A percentile compares a stretch with the other conserved stretches of the same genome.
These are phyloP conservation scores for Drosophila equinoxialis DNA, from an alignment of 1,140 invertebrate species.

Conservation along the genomic window DNA sequence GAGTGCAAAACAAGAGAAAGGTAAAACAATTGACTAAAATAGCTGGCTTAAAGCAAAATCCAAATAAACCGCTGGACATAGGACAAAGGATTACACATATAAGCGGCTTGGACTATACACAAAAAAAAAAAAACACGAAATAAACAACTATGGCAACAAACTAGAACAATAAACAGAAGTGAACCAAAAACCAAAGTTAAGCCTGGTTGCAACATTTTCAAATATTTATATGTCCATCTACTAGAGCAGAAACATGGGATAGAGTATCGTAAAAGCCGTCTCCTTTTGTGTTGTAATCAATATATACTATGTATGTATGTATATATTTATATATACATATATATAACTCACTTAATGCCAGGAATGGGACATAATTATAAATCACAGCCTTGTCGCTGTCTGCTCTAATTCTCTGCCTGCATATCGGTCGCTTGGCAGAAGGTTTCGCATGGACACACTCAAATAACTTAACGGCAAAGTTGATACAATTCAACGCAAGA, in stretches of 20 bases:
- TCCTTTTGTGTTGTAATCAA: slow-evolving; percentile 22
- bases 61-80: slow-evolving; percentile 56
- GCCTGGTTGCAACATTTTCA: slow-evolving; percentile 40
- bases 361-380: slow-evolving; percentile 60
- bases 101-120: slow-evolving; percentile 57
- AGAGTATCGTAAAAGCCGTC: background rate
- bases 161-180: slow-evolving; percentile 39
- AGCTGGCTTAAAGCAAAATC: slow-evolving; percentile 38
- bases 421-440: slow-evolving; percentile 3
- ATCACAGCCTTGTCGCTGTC: slow-evolving; percentile 43
- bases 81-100: slow-evolving; percentile 56
- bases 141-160: slow-evolving; percentile 31
- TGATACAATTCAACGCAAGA: slow-evolving; percentile 57
- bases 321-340: slow-evolving; percentile 21
- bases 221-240: slow-evolving; percentile 61
- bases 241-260: slow-evolving; percentile 34
- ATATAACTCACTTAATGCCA: slow-evolving; percentile 58
- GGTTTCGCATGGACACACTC: slow-evolving; percentile 58
- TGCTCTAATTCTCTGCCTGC: slow-evolving; percentile 17
- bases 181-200: slow-evolving; percentile 33
- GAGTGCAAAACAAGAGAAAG: slow-evolving; percentile 19
- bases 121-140: slow-evolving; percentile 42
- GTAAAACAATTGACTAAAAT: slow-evolving; percentile 46
- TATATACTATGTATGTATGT: background rate
- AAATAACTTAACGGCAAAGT: slow-evolving; percentile 74